These are phyloP conservation scores for Ophiodon elongatus DNA, from an alignment of 2,113 vertebrate genomes.

Conservation along the genomic window DNA sequence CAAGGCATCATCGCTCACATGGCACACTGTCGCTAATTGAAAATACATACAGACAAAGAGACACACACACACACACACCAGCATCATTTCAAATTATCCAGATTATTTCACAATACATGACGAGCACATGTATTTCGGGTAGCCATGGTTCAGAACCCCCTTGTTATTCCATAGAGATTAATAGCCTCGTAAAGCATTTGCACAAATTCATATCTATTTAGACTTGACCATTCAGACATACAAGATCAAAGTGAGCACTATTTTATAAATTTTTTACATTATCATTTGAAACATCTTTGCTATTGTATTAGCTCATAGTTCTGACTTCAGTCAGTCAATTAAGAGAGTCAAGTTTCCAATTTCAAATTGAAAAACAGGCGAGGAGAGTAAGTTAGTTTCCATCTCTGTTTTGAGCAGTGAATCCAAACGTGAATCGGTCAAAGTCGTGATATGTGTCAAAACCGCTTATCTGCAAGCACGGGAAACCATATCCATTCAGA, in stretches of 20 bases:
- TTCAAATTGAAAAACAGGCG: background rate
- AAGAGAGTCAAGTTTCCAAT: background rate
- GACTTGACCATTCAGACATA: background rate
- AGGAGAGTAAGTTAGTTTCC: conserved; percentile 28
- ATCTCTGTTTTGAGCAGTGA: background rate
- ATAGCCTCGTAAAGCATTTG: conserved; percentile 33
- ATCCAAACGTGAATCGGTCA: background rate
- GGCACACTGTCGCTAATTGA: conserved; percentile 14
- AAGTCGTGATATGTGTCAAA: conserved; percentile 14
- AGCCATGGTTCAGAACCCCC: background rate
- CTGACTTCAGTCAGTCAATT: background rate
- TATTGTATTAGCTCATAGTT: background rate
- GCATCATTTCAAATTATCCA: background rate
- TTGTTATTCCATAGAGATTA: conserved; percentile 31
- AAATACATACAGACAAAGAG: conserved; percentile 34
- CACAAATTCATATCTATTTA: conserved; percentile 28
- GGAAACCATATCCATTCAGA: conserved; percentile 49
- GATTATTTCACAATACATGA: conserved; percentile 1
- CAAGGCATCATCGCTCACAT: conserved; percentile 21
- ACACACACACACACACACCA: background rate
- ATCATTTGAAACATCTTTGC: background rate
- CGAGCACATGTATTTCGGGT: background rate
- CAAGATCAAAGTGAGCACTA: conserved; percentile 19
- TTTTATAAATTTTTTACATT: background rate
- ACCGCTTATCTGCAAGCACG: background rate